Conservation (phyloP, 1,140 invertebrate genomes). For the Sipha flava region DNA sequence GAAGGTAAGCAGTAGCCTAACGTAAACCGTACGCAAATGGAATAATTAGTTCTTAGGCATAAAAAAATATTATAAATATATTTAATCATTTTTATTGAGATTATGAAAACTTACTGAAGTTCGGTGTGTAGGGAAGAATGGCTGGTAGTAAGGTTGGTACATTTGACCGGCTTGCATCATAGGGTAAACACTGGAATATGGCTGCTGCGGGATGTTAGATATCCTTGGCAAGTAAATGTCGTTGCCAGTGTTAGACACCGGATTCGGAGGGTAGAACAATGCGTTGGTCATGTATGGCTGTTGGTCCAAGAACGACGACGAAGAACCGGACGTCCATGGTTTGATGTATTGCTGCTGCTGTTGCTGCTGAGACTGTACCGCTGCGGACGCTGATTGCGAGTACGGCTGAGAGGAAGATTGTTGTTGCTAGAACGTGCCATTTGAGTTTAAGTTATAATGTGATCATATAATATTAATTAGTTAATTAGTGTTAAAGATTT, state of each 20-base stretch:
- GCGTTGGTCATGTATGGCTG: background rate
- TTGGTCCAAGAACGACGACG: background rate
- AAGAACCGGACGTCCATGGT: background rate
- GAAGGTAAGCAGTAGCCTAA: no score
- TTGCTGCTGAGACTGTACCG: background rate
- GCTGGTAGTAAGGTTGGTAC: conserved; percentile 19
- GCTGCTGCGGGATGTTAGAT: background rate
- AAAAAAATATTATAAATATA: no score
- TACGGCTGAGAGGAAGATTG: background rate
- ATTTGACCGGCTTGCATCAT: background rate
- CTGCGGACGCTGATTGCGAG: background rate
- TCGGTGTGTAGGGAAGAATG: background rate
- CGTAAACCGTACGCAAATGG: no score
- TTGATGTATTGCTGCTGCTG: conserved; percentile 4
- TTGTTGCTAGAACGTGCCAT: background rate
- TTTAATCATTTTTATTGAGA: no score
- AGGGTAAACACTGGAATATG: background rate
- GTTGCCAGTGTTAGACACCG: background rate
- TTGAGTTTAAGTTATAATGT: no score
- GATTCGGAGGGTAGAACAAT: background rate
- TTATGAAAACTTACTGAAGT: conserved; percentile 21
- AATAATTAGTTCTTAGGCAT: no score
- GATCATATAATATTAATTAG: no score
- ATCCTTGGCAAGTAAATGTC: background rate
- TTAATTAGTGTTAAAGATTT: no score